Conservation (phyloP, 2,797 vertebrate species). For the Ctenopoma kingsleyae region DNA sequence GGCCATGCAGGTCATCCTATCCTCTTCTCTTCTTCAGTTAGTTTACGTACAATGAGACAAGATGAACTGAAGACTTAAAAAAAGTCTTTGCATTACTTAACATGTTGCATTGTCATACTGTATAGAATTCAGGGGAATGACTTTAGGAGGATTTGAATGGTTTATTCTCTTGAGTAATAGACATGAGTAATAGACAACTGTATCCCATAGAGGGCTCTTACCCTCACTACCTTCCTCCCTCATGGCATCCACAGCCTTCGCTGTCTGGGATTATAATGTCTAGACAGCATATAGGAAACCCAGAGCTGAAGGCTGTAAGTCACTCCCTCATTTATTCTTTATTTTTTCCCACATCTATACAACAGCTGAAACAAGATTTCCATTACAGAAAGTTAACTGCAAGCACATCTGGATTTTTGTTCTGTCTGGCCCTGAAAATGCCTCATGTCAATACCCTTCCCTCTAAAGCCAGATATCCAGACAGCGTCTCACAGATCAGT, state of each 20-base stretch:
- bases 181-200: constrained; percentile 28
- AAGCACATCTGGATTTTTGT: constrained; percentile 39
- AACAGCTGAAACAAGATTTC: constrained; percentile 43
- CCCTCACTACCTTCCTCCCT: constrained; percentile 37
- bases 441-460: constrained; percentile 35
- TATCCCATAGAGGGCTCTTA: constrained; percentile 17
- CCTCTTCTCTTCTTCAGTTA: not conserved
- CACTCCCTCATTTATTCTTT: constrained; percentile 2
- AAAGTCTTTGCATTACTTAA: not conserved
- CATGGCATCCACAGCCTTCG: constrained; percentile 28
- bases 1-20: not conserved
- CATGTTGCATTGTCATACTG: not conserved
- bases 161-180: no score
- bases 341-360: constrained; percentile 28
- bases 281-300: constrained; percentile 65
- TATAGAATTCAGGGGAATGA: not conserved
- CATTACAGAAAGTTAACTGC: constrained; percentile 33
- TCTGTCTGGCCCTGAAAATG: constrained; percentile 35
- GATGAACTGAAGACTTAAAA: constrained; percentile 14
- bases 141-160: not conserved
- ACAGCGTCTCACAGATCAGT: constrained; percentile 45
- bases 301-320: constrained; percentile 41
- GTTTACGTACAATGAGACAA: constrained; percentile 1
- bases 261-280: constrained; percentile 66
- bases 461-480: constrained; percentile 41